Evolutionary conservation across 2,113 vertebrate species (phyloP).

Genomic region (Xyrauchen texanus): DNA sequence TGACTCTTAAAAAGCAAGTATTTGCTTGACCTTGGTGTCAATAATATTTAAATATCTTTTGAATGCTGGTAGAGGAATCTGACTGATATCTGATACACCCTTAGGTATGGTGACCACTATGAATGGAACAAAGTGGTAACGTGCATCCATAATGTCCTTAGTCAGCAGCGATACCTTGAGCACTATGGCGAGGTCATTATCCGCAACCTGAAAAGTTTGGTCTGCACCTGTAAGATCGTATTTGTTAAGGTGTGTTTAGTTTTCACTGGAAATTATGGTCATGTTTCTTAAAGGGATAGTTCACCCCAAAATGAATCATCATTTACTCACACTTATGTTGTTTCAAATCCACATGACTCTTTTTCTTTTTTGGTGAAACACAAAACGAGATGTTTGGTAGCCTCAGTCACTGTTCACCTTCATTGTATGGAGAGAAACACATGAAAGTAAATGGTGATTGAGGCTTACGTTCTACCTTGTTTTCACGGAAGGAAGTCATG

Average conservation of each 20-base stretch:
- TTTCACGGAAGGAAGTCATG: no score
- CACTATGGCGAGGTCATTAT: conserved; percentile 95
- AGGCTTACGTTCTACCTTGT: no score
- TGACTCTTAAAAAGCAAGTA: conserved; percentile 88
- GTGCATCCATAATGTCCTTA: conserved; percentile 97
- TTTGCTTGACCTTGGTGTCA: background rate
- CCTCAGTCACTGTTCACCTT: no score
- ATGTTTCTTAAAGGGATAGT: no score
- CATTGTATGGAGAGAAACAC: no score
- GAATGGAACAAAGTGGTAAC: conserved; percentile 99
- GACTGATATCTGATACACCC: conserved; percentile 1
- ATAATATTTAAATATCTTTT: background rate
- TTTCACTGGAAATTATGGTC: background rate
- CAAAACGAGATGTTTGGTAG: no score
- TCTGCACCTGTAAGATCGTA: conserved; percentile 90
- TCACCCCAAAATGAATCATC: no score
- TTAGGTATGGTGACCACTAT: conserved; percentile 89
- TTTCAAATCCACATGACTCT: no score
- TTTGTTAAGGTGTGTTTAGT: conserved; percentile 87
- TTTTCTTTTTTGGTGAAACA: no score
- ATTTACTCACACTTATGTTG: no score
- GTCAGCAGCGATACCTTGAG: conserved; percentile 95
- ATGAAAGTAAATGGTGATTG: no score
- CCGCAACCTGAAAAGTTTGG: conserved; percentile 81
- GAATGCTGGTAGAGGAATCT: background rate